Conservation (phyloP, 2,797 vertebrate genomes). For the Hybognathus amarus region DNA sequence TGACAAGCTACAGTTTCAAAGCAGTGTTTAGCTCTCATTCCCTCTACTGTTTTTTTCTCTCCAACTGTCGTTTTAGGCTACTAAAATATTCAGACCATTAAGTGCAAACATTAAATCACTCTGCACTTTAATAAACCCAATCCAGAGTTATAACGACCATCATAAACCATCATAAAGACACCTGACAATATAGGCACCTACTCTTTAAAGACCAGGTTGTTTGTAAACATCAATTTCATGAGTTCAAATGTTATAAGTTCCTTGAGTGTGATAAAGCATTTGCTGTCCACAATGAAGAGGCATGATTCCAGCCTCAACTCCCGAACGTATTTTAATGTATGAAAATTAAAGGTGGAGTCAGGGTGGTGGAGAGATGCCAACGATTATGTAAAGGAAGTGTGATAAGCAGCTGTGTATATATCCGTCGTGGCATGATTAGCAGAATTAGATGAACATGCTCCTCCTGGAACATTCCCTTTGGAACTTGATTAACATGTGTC, state of each 20-base stretch:
- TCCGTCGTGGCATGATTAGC: slow-evolving; percentile 41
- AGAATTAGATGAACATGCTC: slow-evolving; percentile 21
- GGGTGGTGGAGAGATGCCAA: slow-evolving; percentile 12
- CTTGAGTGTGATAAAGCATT: slow-evolving; percentile 7
- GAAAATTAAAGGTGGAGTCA: slow-evolving; percentile 34
- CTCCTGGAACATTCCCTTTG: slow-evolving; percentile 30
- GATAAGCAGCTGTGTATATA: slow-evolving; percentile 30
- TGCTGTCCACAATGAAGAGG: neutral
- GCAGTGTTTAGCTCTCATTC: neutral
- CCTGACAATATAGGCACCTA: slow-evolving; percentile 3
- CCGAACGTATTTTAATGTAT: slow-evolving; percentile 30
- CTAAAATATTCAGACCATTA: slow-evolving; percentile 32
- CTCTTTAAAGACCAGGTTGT: slow-evolving; percentile 26
- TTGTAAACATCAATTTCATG: slow-evolving; percentile 37
- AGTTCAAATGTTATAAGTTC: slow-evolving; percentile 13
- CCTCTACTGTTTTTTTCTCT: neutral
- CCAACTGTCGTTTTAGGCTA: neutral
- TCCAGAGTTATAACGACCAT: slow-evolving; percentile 18
- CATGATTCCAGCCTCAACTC: slow-evolving; percentile 3
- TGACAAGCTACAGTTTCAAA: neutral
- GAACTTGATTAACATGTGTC: slow-evolving; percentile 3
- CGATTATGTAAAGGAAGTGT: slow-evolving; percentile 26
- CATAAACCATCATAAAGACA: slow-evolving; percentile 42
- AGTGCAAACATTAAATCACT: slow-evolving; percentile 34
- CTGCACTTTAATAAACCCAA: slow-evolving; percentile 36